phyloP scores from a whole-genome alignment of 2,888 invertebrate genomes.

The Protodeltote pygarga region DNA sequence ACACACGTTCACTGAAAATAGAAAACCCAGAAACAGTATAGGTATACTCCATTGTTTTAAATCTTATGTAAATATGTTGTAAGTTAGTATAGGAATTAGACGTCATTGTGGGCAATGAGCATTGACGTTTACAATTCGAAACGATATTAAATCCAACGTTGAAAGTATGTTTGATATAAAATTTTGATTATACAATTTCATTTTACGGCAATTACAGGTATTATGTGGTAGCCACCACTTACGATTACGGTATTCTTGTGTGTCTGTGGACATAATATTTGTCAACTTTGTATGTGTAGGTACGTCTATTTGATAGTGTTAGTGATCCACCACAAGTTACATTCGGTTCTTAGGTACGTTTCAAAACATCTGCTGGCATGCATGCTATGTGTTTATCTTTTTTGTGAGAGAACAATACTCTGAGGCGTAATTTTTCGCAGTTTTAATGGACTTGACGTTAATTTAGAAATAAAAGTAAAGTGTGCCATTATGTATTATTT shows the following conservation, averaged over 20 bases:
- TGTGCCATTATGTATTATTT: slow-evolving; percentile 29
- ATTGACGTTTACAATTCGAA: slow-evolving; percentile 6
- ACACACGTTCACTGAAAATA: too few species aligned
- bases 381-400: slow-evolving; percentile 63
- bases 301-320: slow-evolving; percentile 4
- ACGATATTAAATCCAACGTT: not conserved
- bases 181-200: slow-evolving; percentile 3
- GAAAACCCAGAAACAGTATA: too few species aligned
- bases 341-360: slow-evolving; percentile 25
- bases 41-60: too few species aligned
- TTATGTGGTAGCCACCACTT: not conserved
- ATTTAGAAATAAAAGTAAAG: slow-evolving; percentile 62
- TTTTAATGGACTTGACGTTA: slow-evolving; percentile 52
- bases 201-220: slow-evolving; percentile 6
- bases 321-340: slow-evolving; percentile 23
- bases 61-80: too few species aligned
- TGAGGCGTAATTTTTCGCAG: slow-evolving; percentile 58
- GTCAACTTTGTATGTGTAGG: not conserved
- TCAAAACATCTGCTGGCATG: slow-evolving; percentile 63
- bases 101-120: not conserved
- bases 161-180: not conserved
- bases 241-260: not conserved
- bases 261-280: slow-evolving; percentile 3
- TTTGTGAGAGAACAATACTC: slow-evolving; percentile 66
- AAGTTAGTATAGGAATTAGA: too few species aligned